These are phyloP conservation scores for Ditylenchus dipsaci DNA, from an alignment of 1,140 invertebrate genomes.

Conservation along the genomic window DNA sequence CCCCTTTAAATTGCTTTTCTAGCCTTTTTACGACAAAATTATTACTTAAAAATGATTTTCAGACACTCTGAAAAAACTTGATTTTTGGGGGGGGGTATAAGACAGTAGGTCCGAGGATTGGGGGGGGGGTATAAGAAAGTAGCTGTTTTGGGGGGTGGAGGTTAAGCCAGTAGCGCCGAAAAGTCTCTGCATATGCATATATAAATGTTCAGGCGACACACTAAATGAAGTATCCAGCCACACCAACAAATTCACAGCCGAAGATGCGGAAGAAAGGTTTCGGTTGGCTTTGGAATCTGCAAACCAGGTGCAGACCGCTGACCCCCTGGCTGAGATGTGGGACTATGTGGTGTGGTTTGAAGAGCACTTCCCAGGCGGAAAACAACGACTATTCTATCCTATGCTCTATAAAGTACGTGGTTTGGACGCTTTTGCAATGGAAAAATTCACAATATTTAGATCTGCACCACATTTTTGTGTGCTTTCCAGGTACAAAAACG, in stretches of 20 bases:
- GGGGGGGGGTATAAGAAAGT: too few relatives aligned
- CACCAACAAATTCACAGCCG: slow-evolving; percentile 10
- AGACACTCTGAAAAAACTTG: too few relatives aligned
- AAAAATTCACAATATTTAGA: slow-evolving; percentile 7
- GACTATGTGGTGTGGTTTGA: slow-evolving; percentile 33
- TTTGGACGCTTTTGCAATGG: neutral
- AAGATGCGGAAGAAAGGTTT: slow-evolving; percentile 40
- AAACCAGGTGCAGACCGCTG: neutral
- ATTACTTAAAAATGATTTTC: too few relatives aligned
- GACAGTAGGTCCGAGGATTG: too few relatives aligned
- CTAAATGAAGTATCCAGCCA: slow-evolving; percentile 21
- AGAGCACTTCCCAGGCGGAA: slow-evolving; percentile 40
- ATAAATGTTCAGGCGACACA: slow-evolving; percentile 31
- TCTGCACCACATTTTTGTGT: slow-evolving; percentile 31
- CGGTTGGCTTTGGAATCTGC: slow-evolving; percentile 34
- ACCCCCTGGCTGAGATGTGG: slow-evolving; percentile 31
- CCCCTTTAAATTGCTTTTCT: too few relatives aligned
- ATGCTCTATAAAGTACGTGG: slow-evolving; percentile 36
- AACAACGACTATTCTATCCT: slow-evolving; percentile 34
- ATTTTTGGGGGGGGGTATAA: too few relatives aligned
- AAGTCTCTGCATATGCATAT: too few relatives aligned
- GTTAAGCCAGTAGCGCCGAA: too few relatives aligned
- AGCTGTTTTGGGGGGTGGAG: too few relatives aligned
- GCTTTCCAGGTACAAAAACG: slow-evolving; percentile 35
- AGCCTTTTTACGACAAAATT: too few relatives aligned